Conservation (phyloP, 2,888 invertebrate genomes). For the Chymomyza fuscimana region DNA sequence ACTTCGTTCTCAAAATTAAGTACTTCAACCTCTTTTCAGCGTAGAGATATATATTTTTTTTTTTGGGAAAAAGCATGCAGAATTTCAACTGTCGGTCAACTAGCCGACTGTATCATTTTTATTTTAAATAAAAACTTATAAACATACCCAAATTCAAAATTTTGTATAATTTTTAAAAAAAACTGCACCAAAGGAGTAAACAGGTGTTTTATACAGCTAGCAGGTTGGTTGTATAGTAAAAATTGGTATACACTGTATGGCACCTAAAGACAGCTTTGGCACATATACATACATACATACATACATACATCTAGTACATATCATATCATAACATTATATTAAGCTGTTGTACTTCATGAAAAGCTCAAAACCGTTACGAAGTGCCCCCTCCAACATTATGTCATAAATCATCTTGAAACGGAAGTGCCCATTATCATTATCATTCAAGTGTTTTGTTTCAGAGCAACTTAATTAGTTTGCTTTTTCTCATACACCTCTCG, state of each 20-base stretch:
- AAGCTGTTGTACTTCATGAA: background rate
- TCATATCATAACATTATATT: too few species aligned
- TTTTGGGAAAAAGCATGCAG: too few species aligned
- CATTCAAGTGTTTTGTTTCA: slow-evolving; percentile 33
- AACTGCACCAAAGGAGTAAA: slow-evolving; percentile 52
- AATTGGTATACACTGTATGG: background rate
- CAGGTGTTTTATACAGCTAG: slow-evolving; percentile 71
- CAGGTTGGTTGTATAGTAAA: slow-evolving; percentile 59
- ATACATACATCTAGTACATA: too few species aligned
- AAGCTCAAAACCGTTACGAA: background rate
- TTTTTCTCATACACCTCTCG: slow-evolving; percentile 28
- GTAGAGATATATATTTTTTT: too few species aligned
- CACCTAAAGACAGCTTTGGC: background rate
- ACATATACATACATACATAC: background rate
- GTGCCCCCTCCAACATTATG: slow-evolving; percentile 17
- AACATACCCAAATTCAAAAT: too few species aligned
- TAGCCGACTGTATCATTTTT: too few species aligned
- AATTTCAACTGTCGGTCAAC: too few species aligned
- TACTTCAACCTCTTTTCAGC: too few species aligned
- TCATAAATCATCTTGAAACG: slow-evolving; percentile 63
- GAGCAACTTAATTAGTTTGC: slow-evolving; percentile 64
- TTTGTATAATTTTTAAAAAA: too few species aligned
- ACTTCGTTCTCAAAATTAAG: too few species aligned
- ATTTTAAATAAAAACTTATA: too few species aligned
- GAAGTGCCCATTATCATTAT: slow-evolving; percentile 62